Evolutionary conservation across 2,888 invertebrate species (phyloP).

Genomic region (Venustoraphidia nigricollis): DNA sequence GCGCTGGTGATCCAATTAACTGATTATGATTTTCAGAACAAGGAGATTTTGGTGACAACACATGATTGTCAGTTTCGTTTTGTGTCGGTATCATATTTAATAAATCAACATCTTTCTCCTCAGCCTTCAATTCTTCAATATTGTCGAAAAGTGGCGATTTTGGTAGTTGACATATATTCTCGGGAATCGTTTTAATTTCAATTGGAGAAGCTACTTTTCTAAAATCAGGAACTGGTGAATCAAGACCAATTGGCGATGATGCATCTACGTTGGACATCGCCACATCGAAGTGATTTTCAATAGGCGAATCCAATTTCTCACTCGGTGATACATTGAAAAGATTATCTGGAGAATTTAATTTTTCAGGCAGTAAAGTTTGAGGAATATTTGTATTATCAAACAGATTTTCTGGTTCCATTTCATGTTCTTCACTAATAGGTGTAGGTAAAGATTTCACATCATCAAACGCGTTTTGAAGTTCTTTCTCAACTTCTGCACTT

Average conservation of each 20-base stretch:
- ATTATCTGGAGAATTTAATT: background rate
- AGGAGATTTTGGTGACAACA: no score
- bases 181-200: background rate
- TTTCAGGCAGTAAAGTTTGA: background rate
- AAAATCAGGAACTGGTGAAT: background rate
- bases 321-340: background rate
- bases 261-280: background rate
- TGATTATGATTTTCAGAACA: no score
- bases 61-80: no score
- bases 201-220: background rate
- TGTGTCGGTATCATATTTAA: no score
- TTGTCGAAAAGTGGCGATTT: constrained; percentile 5
- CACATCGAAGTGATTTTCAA: background rate
- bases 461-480: background rate
- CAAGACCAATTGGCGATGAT: background rate
- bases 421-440: background rate
- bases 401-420: background rate
- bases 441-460: background rate
- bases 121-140: background rate
- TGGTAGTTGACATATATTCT: background rate
- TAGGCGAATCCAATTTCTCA: background rate
- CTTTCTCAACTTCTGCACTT: background rate
- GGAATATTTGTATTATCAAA: background rate
- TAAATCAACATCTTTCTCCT: no score
- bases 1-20: no score